Evolutionary conservation across 2,113 vertebrate species (phyloP).

Genomic region (Hypomesus transpacificus): DNA sequence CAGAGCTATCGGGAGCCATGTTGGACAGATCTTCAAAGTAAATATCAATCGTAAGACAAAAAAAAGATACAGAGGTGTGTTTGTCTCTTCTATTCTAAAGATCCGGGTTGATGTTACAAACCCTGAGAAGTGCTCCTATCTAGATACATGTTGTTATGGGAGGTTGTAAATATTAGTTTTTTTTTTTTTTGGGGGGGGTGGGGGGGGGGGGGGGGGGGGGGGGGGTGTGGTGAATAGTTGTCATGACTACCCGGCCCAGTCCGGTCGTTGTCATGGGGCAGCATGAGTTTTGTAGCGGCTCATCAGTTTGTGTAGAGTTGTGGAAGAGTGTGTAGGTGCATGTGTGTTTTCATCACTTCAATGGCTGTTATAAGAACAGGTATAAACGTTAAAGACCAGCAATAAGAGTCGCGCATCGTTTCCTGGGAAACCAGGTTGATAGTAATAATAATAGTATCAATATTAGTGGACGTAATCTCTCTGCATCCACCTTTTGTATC

Average conservation of each 20-base stretch:
- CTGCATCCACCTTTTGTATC: constrained; percentile 3
- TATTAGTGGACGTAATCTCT: constrained; percentile 15
- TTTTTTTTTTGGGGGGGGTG: too few relatives aligned
- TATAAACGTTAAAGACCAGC: constrained; percentile 22
- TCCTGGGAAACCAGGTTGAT: constrained; percentile 4
- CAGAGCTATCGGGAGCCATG: background rate
- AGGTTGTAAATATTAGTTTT: too few relatives aligned
- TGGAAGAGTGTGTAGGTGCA: background rate
- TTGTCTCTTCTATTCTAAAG: background rate
- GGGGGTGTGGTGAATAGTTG: too few relatives aligned
- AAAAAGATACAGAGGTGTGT: constrained; percentile 6
- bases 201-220: too few relatives aligned
- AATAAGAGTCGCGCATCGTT: constrained; percentile 5
- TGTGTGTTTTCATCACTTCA: constrained; percentile 18
- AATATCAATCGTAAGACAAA: constrained; percentile 37
- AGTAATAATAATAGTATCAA: constrained; percentile 15
- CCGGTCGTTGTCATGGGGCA: too few relatives aligned
- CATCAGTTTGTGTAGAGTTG: too few relatives aligned
- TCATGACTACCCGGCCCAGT: too few relatives aligned
- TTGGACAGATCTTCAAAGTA: background rate
- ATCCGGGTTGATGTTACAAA: background rate
- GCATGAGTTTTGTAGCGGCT: too few relatives aligned
- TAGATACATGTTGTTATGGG: background rate
- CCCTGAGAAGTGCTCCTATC: constrained; percentile 1
- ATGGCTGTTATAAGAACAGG: constrained; percentile 22